Evolutionary conservation across 2,113 vertebrate species (phyloP), one percentile per base, ranked within the genome.

Genomic region (Leucopternis melanops): DNA sequence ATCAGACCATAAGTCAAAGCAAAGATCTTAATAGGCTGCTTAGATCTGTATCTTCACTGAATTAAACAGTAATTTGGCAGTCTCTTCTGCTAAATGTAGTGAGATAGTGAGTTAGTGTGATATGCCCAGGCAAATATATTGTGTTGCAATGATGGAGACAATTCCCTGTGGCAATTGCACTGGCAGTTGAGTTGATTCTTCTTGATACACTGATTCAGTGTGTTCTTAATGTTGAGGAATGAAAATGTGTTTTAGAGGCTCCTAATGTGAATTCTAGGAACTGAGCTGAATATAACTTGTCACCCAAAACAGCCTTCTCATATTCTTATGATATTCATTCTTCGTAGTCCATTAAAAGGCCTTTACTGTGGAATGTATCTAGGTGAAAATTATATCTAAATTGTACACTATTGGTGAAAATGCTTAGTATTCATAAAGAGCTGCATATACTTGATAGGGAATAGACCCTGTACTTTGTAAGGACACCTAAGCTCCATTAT

Each of bases 41-140:
- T 94, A 86, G 93, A 96, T 95, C 59, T 93, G n/a, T 82, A 81
- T 94, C 81, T 97, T 88, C 79, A 96, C 84, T 94, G 96, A 96
- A 94, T 97, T 95, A 96, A 97, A 90, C 55, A 84, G 54, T 94
- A 93, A 97, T 96, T 97, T 97, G 96, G 83, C 84, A 93, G 69
- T 82, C 75, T 84, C 31, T 42, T 95, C 87, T 86, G 52, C 72
- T 97, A 95, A 95, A 86, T 67, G 38, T 59, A 54, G 88, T 77
- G 77, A 92, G 94, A 94, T 83, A 82, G n/a, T 81, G 95, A 93
- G 81, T 96, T 90, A 95, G 49, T 85, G 29, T 69, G 83, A 87
- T 88, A 42, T 84, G 81, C 77, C 44, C 63, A 95, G 63, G 79
- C 92, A 97, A 95, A 87, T 94, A 52, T 74, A 73, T 86, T 90